Percentiles rank a stretch among this genome's conserved stretches.
phyloP scores from a whole-genome alignment of 2,113 vertebrate species.

The Panthera leo region DNA sequence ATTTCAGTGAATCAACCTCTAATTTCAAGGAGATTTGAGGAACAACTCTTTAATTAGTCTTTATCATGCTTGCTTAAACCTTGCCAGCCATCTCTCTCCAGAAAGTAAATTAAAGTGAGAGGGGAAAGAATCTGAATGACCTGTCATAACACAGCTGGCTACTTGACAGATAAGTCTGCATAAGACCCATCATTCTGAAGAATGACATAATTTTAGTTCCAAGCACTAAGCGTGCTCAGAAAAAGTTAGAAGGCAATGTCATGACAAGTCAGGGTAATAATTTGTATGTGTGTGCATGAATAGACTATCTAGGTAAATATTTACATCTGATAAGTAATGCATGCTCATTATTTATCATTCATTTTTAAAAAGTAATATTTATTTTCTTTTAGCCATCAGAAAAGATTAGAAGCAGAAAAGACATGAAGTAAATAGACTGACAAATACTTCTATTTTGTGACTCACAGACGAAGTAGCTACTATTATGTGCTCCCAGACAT shows the following conservation, averaged over 20 bases:
- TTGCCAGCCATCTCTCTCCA: conserved; percentile 62
- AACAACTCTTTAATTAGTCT: conserved; percentile 72
- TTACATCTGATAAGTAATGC: conserved; percentile 23
- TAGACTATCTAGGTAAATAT: conserved; percentile 32
- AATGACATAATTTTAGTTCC: conserved; percentile 57
- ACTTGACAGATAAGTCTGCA: conserved; percentile 68
- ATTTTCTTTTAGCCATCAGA: conserved; percentile 30
- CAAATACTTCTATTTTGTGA: background rate
- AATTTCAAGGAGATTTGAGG: conserved; percentile 71
- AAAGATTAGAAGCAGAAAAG: conserved; percentile 23
- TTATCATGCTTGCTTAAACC: conserved; percentile 63
- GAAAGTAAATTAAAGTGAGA: conserved; percentile 74
- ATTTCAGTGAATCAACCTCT: conserved; percentile 73
- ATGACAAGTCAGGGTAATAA: conserved; percentile 24
- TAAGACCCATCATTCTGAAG: conserved; percentile 48
- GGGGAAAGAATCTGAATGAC: conserved; percentile 51
- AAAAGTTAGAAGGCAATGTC: conserved; percentile 54
- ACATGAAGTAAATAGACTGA: conserved; percentile 2
- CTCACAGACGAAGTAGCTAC: background rate
- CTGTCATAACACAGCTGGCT: conserved; percentile 59
- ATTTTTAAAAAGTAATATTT: conserved; percentile 34
- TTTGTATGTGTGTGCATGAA: background rate
- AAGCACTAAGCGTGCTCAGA: background rate
- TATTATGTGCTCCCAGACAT: background rate
- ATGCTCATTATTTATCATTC: conserved; percentile 14